Base-by-base conservation (phyloP, 2,113 vertebrate species). In the Maccullochella peelii region DNA sequence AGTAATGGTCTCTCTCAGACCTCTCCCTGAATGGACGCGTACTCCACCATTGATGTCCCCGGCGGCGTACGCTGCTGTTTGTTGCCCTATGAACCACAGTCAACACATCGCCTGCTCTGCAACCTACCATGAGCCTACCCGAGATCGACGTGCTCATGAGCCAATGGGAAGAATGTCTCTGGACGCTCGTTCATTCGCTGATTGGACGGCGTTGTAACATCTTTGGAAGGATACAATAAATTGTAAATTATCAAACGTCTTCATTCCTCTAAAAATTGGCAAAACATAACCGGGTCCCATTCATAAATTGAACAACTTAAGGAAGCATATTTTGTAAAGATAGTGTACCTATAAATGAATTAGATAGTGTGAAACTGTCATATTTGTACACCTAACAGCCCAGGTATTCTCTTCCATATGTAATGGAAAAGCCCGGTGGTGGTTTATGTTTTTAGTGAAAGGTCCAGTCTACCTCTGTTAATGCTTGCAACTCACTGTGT, bases 1-100 rank as follows among this genome's bases (percentile, higher is more conserved):
- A 84, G 71, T 86, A 77, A 81, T 38, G 94, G 94, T 92, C 94
- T 88, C 70, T 81, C 40, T 93, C 92, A 94, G 94, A 94, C 94
- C 93, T 71, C 58, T 92, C 93, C 90, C 93, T 89, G 89, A 88
- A 93, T 90, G 71, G 87, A 91, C 62, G 73, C 89, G 84, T 91
- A 85, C 93, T 92, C 94, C 94, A 93, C 92, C 94, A 94, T 94
- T 70, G 88, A 90, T 90, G 87, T 94, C 81, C 84, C 80, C 84
- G 85, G 88, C 82, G 86, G 82, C 80, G 76, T 70, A 79, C 81
- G 82, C 85, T 89, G 85, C 88, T 87, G 83, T 81, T 87, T 80
- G 89, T 80, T 90, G 84, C 89, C 88, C 89, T 76, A 69, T 87
- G 84, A 93, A 93, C 89, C 87, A 69, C 90, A 71, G 88, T 87